phyloP scores from a whole-genome alignment of 1,140 invertebrate species.

The Drosophila arizonae region DNA sequence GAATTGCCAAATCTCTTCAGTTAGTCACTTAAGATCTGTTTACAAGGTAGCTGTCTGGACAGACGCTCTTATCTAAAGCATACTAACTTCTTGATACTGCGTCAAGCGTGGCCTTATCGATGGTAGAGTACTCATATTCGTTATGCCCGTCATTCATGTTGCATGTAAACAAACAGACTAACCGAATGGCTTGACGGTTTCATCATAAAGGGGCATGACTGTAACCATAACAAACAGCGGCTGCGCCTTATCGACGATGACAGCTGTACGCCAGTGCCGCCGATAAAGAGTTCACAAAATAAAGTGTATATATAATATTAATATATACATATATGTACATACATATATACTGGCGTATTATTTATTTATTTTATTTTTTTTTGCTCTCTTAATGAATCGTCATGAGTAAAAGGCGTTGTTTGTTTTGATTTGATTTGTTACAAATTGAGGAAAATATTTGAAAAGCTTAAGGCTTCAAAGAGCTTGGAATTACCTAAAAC shows the following conservation, averaged over 20 bases:
- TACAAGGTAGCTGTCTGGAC: not conserved
- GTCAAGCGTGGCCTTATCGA: conserved; percentile 22
- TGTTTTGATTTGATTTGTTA: conserved; percentile 31
- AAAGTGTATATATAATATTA: not conserved
- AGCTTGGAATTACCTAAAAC: not conserved
- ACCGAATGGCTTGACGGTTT: conserved; percentile 30
- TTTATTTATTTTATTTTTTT: conserved; percentile 35
- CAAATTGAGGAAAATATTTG: not conserved
- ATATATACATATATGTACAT: too few species aligned
- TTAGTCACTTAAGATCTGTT: not conserved
- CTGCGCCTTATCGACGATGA: conserved; percentile 43
- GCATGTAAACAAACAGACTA: conserved; percentile 57
- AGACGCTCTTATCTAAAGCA: not conserved
- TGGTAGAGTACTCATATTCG: conserved; percentile 12
- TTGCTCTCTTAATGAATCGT: conserved; percentile 18
- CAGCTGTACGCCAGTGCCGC: conserved; percentile 13
- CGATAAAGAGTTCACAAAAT: conserved; percentile 20
- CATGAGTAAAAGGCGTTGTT: conserved; percentile 18
- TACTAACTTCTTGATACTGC: conserved; percentile 4
- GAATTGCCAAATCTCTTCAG: too few species aligned
- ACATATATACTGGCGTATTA: not conserved
- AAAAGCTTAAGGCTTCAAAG: not conserved
- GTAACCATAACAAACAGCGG: conserved; percentile 29
- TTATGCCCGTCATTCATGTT: conserved; percentile 40
- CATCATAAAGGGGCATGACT: conserved; percentile 65